These are phyloP conservation scores for Cephus spinipes DNA, from an alignment of 2,888 invertebrate species.

Conservation along the genomic window DNA sequence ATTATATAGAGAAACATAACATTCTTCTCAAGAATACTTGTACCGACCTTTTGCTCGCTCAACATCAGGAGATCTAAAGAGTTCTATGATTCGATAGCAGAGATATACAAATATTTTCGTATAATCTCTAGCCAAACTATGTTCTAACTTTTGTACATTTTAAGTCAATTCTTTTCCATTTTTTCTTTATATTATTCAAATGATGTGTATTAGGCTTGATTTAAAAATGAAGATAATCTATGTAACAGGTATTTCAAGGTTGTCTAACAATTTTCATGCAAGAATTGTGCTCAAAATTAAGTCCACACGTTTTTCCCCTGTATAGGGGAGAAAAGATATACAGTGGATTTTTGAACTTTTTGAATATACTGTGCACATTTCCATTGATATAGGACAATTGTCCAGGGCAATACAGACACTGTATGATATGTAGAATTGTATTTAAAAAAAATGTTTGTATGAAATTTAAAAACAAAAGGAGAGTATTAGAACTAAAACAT, in stretches of 20 bases:
- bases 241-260: not conserved
- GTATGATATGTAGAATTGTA: not conserved
- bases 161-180: not conserved
- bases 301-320: not conserved
- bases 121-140: too few relatives aligned
- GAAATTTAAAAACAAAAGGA: not conserved
- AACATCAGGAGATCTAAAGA: not conserved
- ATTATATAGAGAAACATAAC: constrained; percentile 13
- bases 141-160: not conserved
- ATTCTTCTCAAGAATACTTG: constrained; percentile 7
- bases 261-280: not conserved
- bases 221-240: not conserved
- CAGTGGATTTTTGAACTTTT: not conserved
- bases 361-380: not conserved
- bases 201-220: not conserved
- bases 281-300: not conserved
- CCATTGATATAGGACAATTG: not conserved
- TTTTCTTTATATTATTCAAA: not conserved
- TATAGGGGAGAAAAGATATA: not conserved
- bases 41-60: constrained; percentile 5
- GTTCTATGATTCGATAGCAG: not conserved
- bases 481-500: not conserved
- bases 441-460: not conserved
- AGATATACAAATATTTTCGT: too few relatives aligned
- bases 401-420: not conserved